Base-by-base conservation (phyloP, 2,888 invertebrate species). In the Drosophila phalerata region DNA sequence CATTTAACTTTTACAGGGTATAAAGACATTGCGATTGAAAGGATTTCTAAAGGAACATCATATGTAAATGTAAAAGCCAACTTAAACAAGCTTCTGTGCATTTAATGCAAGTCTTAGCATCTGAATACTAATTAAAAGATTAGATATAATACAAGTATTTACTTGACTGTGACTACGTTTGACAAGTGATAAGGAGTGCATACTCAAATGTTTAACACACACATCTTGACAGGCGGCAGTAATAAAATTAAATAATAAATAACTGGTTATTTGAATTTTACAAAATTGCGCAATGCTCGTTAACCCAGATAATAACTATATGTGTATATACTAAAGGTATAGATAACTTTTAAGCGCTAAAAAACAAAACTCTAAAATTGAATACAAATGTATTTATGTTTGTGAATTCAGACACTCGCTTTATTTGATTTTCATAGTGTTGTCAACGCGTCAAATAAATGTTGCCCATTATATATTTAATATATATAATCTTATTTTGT, bases 61-160 rank as follows among this genome's bases (percentile, higher is more conserved):
- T 47, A 45, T 56, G 56, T 32, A 55, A 43, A 43, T 55, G 22
- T 15, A 6, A 34, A 55, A 55, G 42, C 19, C 55, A 43, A 43
- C 55, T 55, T 55, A 22, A 43, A 45, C 25, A 37, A 43, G 25
- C 34, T 45, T 22, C 22, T 56, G 22, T 17, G 45, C 34, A 30
- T 30, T 10, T 6, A 15, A 17, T 25, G 56, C 43, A 22, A 43
- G 15, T 32, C 22, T 19, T 45, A 30, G 40, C 56, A 32, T 45
- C 28, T 52, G 51, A 69, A 56, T 56, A 15, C 51, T 61, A 72
- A 72, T 72, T 75, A 75, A 56, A 53, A 62, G 61, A 75, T 73
- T 69, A 75, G 61, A 57, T 61, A 40, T 6, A 43, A 17, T 51
- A 15, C 13, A 47, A 34, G 38, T 45, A 52, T 51, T 61, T 45